A percentile compares a stretch with the other conserved stretches of the same genome.
Conservation (phyloP, 2,888 invertebrate species). For the Papilio demoleus region DNA sequence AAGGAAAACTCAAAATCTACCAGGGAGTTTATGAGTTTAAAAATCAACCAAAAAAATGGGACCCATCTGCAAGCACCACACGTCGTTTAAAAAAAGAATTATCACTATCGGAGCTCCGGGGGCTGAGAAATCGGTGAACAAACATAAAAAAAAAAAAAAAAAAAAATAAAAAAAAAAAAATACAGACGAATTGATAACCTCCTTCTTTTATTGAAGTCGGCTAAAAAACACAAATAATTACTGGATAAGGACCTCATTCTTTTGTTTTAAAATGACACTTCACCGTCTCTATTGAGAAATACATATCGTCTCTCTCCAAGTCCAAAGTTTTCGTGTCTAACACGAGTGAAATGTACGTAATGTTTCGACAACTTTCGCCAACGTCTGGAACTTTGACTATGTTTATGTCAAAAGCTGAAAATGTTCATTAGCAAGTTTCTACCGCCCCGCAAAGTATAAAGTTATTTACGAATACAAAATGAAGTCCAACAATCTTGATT, state of each 20-base stretch:
- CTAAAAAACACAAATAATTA: too few relatives aligned
- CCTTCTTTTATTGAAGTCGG: too few relatives aligned
- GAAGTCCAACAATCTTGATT: background rate
- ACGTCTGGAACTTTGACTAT: constrained; percentile 1
- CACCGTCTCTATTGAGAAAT: background rate
- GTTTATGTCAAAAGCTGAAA: constrained; percentile 21
- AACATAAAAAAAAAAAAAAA: too few relatives aligned
- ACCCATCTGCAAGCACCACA: too few relatives aligned
- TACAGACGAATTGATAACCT: too few relatives aligned
- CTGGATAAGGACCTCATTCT: background rate
- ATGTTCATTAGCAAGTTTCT: constrained; percentile 14
- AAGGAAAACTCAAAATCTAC: too few relatives aligned
- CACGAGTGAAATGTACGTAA: background rate
- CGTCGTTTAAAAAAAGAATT: too few relatives aligned
- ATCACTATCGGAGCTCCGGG: too few relatives aligned
- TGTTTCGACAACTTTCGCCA: constrained; percentile 7
- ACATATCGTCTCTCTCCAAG: background rate
- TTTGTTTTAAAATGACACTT: background rate
- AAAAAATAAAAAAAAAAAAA: too few relatives aligned
- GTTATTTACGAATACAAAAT: constrained; percentile 12
- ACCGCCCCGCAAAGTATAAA: background rate
- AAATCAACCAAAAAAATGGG: too few relatives aligned
- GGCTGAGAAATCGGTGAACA: too few relatives aligned
- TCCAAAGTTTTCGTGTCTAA: constrained; percentile 10
- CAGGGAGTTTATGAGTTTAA: too few relatives aligned